Evolutionary conservation across 2,113 vertebrate species (phyloP).

Genomic region (Erythrocercus mccallii): DNA sequence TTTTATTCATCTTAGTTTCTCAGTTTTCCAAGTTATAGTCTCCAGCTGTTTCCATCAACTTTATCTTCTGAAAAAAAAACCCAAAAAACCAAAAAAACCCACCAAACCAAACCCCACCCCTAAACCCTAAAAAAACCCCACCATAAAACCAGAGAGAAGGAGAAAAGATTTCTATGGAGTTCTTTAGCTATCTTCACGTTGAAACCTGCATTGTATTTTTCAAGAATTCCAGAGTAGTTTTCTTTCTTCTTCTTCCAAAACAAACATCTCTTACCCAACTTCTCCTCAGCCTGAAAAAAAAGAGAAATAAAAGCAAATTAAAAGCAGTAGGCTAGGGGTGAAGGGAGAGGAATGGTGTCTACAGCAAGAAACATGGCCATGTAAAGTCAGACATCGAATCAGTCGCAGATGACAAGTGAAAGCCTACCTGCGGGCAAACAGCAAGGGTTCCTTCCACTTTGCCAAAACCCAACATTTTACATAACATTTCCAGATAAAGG

Average conservation of each 20-base stretch:
- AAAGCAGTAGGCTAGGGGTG: background rate
- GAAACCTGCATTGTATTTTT: slow-evolving; percentile 20
- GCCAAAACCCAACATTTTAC: background rate
- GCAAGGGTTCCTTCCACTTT: background rate
- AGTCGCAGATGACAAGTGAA: background rate
- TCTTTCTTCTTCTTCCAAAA: slow-evolving; percentile 66
- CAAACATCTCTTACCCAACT: slow-evolving; percentile 46
- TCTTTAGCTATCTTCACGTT: slow-evolving; percentile 34
- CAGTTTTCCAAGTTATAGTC: slow-evolving; percentile 50
- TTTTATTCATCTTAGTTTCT: slow-evolving; percentile 67
- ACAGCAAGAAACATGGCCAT: background rate
- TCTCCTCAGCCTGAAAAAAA: background rate
- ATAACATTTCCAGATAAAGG: background rate
- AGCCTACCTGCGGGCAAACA: background rate
- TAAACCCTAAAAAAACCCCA: background rate
- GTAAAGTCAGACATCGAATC: background rate
- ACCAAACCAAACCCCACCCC: background rate
- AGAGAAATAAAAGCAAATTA: background rate
- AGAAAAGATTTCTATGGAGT: background rate
- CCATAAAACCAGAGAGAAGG: background rate
- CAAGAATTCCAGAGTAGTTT: background rate
- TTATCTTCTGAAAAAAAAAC: slow-evolving; percentile 3
- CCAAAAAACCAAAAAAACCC: no score
- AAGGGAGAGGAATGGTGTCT: background rate
- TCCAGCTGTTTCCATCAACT: slow-evolving; percentile 71